These are phyloP conservation scores for Electrophaes corylata DNA, from an alignment of 2,888 invertebrate genomes.

Conservation along the genomic window DNA sequence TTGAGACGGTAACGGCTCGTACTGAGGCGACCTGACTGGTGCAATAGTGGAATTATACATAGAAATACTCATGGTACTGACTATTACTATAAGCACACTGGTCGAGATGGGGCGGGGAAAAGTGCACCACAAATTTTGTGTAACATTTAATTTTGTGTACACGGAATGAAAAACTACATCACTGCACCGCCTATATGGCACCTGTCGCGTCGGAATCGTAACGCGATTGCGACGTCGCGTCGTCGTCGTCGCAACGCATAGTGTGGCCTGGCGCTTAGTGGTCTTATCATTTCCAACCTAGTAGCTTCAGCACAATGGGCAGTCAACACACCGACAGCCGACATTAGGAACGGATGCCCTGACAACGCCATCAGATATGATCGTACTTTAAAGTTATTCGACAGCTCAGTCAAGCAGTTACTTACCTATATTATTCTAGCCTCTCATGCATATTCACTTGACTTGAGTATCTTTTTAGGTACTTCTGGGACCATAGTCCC, in stretches of 20 bases:
- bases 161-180: too few species aligned
- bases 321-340: conserved; percentile 12
- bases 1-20: too few species aligned
- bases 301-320: conserved; percentile 32
- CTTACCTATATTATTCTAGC: not conserved
- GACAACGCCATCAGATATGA: conserved; percentile 30
- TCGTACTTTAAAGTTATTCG: conserved; percentile 17
- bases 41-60: too few species aligned
- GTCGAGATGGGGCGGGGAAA: too few species aligned
- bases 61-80: too few species aligned
- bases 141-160: too few species aligned
- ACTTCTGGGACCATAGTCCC: too few species aligned
- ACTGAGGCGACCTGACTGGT: not conserved
- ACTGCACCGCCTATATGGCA: too few species aligned
- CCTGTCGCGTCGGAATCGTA: not conserved
- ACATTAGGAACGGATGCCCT: conserved; percentile 23
- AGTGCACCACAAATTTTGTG: too few species aligned
- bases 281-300: conserved; percentile 34
- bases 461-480: too few species aligned
- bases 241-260: not conserved
- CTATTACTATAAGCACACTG: too few species aligned
- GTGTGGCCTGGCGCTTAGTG: conserved; percentile 10
- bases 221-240: not conserved
- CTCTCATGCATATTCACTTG: too few species aligned
- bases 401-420: conserved; percentile 9